Evolutionary conservation across 1,140 invertebrate species (phyloP), one percentile per base, ranked within the genome.

Genomic region (Drosophila rhopaloa): DNA sequence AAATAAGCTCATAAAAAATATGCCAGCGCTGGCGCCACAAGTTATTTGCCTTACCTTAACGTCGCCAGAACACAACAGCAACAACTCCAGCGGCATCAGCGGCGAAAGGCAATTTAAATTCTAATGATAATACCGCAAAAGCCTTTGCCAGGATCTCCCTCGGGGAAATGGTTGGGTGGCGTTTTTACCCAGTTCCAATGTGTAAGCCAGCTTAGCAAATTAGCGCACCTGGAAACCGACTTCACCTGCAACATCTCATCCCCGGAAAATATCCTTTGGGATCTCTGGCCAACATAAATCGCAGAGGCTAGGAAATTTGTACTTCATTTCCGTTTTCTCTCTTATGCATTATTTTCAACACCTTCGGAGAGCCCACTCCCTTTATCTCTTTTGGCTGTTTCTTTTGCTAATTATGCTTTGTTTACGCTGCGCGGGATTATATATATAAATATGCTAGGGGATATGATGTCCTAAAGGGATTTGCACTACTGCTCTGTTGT

Each of bases 1-100:
- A 58, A 72, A 88, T 88, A 88, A 86, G 79, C 82, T 88, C 82
- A 88, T 86, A 86, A 86, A 88, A 86, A 86, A 86, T 88, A 88
- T 85, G 82, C 75, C 77, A 76, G 77, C 37, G 70, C 79, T 66
- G 71, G 80, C 82, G 79, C 83, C 79, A 88, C 79, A 75, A 86
- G 79, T 86, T 88, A 88, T 86, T 86, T 88, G 81, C 82, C 70
- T 76, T 58, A 66, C 59, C 75, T 72, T 81, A 75, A 81, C 77
- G 60, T 53, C 53, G 53, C 51, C 11, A 14, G 13, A 11, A 16
- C 16, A 29, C 29, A 62, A 59, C 54, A 51, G 24, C 40, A 47
- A 32, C 14, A 55, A 9, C 47, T 63, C 29, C 5, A 6, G 16
- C 59, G n/a, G 6, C 43, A 48, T 13, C 58, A 46, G 53, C 83